These are phyloP conservation scores for Cynoglossus semilaevis DNA, from an alignment of 2,113 vertebrate genomes.

Conservation along the genomic window DNA sequence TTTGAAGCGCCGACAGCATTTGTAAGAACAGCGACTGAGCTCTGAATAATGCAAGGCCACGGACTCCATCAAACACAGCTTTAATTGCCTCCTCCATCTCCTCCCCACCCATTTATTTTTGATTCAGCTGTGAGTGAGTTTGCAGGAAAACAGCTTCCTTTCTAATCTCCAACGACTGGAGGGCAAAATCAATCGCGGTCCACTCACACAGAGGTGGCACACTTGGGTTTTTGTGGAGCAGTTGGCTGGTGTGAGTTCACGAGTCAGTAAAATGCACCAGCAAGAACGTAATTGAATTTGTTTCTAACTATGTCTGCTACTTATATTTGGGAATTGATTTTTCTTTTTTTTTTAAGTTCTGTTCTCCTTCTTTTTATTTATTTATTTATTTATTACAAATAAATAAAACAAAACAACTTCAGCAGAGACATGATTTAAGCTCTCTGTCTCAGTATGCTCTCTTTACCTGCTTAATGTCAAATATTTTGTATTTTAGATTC, in stretches of 20 bases:
- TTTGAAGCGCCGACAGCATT: conserved; percentile 48
- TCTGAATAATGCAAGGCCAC: conserved; percentile 58
- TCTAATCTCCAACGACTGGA: conserved; percentile 38
- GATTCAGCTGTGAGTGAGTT: conserved; percentile 23
- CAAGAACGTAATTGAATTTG: too few relatives aligned
- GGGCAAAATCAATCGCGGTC: conserved; percentile 48
- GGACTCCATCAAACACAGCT: conserved; percentile 50
- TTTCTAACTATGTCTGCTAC: too few relatives aligned
- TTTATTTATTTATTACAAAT: too few relatives aligned
- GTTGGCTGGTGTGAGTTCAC: conserved; percentile 7
- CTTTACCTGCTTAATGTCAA: too few relatives aligned
- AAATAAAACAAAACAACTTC: too few relatives aligned
- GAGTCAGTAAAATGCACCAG: not conserved
- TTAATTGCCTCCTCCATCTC: conserved; percentile 40
- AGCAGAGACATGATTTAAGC: too few relatives aligned
- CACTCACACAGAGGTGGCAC: conserved; percentile 16
- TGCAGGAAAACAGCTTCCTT: conserved; percentile 23
- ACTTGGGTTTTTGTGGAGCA: not conserved
- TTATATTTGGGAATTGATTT: too few relatives aligned
- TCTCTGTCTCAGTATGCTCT: too few relatives aligned
- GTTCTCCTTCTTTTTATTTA: too few relatives aligned
- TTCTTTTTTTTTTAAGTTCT: too few relatives aligned
- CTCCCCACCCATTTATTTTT: conserved; percentile 10
- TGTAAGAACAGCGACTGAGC: conserved; percentile 22
- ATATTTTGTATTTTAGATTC: too few relatives aligned